phyloP scores from a whole-genome alignment of 2,888 invertebrate species.

The Plagodis pulveraria region DNA sequence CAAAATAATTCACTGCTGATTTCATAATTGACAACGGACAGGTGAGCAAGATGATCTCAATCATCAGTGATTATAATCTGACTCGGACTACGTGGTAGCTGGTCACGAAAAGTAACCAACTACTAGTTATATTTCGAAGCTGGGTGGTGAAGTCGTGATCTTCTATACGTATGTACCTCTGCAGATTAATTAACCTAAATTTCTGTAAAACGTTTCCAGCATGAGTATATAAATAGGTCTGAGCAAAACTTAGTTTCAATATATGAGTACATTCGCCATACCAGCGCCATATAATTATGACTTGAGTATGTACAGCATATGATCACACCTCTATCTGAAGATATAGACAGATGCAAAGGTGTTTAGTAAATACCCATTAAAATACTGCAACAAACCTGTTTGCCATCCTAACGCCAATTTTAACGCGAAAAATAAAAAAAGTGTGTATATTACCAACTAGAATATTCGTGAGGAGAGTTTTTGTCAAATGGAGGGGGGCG shows the following conservation, averaged over 20 bases:
- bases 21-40: constrained; percentile 13
- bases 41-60: constrained; percentile 23
- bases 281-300: too few species aligned
- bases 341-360: neutral
- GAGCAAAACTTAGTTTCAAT: neutral
- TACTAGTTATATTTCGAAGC: constrained; percentile 19
- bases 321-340: too few species aligned
- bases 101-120: constrained; percentile 28
- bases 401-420: too few species aligned
- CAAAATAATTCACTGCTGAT: constrained; percentile 2
- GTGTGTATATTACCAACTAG: too few species aligned
- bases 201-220: constrained; percentile 1
- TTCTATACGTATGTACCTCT: constrained; percentile 2
- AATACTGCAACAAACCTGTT: too few species aligned
- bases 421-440: too few species aligned
- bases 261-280: neutral
- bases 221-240: neutral
- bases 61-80: constrained; percentile 16
- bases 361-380: neutral
- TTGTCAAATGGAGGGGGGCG: too few species aligned
- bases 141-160: constrained; percentile 25
- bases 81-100: constrained; percentile 19
- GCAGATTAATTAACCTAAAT: constrained; percentile 7
- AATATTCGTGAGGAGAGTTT: too few species aligned
- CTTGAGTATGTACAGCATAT: too few species aligned